phyloP scores from a whole-genome alignment of 1,140 invertebrate genomes.

The Drosophila leontia region DNA sequence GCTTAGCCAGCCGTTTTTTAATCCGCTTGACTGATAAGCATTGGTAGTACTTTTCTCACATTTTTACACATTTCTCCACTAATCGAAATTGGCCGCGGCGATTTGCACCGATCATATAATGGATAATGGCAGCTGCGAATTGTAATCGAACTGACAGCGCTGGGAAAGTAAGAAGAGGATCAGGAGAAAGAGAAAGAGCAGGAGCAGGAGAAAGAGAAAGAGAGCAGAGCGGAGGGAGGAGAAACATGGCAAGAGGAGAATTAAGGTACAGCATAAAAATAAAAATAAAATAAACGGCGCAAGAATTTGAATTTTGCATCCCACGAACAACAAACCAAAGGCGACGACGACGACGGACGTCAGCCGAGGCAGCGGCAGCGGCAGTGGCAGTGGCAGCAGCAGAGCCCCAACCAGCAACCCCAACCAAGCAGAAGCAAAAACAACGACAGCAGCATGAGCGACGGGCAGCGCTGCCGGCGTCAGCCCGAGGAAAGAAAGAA shows the following conservation, averaged over 20 bases:
- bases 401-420: not conserved
- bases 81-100: slow-evolving; percentile 9
- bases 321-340: slow-evolving; percentile 45
- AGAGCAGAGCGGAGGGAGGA: slow-evolving; percentile 14
- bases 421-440: slow-evolving; percentile 1
- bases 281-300: slow-evolving; percentile 63
- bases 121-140: slow-evolving; percentile 52
- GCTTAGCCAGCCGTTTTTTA: slow-evolving; percentile 22
- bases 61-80: slow-evolving; percentile 21
- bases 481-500: slow-evolving; percentile 68
- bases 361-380: slow-evolving; percentile 21
- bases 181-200: slow-evolving; percentile 20
- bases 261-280: slow-evolving; percentile 73
- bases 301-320: slow-evolving; percentile 77
- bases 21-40: slow-evolving; percentile 8
- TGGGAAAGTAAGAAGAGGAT: slow-evolving; percentile 15
- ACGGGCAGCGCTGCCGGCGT: slow-evolving; percentile 9
- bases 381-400: slow-evolving; percentile 14
- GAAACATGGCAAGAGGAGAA: slow-evolving; percentile 1
- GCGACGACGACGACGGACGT: not conserved
- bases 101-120: slow-evolving; percentile 44
- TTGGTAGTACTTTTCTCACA: slow-evolving; percentile 11
- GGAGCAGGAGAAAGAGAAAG: slow-evolving; percentile 9
- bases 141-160: slow-evolving; percentile 41
- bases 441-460: slow-evolving; percentile 7